Evolutionary conservation across 2,888 invertebrate genomes (phyloP).

Genomic region (Melanchra persicariae): DNA sequence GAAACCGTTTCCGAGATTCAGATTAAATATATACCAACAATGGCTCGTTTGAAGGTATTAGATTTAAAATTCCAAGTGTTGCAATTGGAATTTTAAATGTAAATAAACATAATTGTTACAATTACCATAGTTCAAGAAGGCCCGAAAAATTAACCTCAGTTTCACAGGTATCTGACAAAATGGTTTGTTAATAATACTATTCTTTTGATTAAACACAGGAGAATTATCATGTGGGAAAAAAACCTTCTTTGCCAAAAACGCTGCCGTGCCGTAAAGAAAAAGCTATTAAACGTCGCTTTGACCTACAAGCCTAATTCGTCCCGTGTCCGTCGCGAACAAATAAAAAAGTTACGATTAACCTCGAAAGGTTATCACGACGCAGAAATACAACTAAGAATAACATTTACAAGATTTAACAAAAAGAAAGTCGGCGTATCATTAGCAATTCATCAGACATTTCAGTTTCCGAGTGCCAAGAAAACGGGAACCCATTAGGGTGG

Average conservation of each 20-base stretch:
- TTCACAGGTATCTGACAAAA: no score
- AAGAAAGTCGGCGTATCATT: constrained; percentile 72
- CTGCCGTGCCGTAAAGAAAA: background rate
- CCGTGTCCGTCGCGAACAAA: constrained; percentile 14
- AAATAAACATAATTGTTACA: no score
- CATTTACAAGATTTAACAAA: constrained; percentile 73
- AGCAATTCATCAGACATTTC: constrained; percentile 80
- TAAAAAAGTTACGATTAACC: constrained; percentile 64
- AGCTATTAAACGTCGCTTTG: background rate
- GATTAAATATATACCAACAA: no score
- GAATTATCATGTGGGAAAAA: background rate
- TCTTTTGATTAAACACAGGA: background rate
- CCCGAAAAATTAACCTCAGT: no score
- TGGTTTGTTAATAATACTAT: no score
- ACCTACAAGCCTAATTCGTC: constrained; percentile 24
- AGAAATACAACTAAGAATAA: constrained; percentile 68
- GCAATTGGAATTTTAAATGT: no score
- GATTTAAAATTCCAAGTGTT: no score
- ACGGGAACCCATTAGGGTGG: constrained; percentile 59
- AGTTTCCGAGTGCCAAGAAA: constrained; percentile 73
- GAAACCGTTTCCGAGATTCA: no score
- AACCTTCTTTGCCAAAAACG: background rate
- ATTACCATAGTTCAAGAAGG: no score
- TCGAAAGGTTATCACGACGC: constrained; percentile 62
- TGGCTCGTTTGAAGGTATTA: no score